Conservation (phyloP, 2,888 invertebrate genomes). For the Tanypteryx hageni region DNA sequence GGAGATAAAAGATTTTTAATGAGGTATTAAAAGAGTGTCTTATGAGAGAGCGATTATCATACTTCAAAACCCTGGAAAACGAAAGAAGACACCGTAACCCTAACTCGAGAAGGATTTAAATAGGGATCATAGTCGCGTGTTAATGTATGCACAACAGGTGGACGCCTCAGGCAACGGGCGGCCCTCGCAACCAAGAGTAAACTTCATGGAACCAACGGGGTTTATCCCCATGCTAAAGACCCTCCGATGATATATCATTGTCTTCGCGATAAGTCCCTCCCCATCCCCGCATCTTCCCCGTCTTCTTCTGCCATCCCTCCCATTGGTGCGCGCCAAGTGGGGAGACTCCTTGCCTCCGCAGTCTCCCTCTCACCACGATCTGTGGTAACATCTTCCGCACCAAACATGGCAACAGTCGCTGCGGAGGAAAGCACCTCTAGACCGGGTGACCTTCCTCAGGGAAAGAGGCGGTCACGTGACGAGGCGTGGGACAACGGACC, state of each 20-base stretch:
- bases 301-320: not conserved
- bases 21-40: too few species aligned
- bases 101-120: too few species aligned
- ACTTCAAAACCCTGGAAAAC: too few species aligned
- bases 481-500: slow-evolving; percentile 31
- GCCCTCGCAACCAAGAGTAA: not conserved
- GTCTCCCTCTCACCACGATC: not conserved
- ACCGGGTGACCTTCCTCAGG: slow-evolving; percentile 61
- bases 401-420: slow-evolving; percentile 58
- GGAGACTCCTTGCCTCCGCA: not conserved
- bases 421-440: not conserved
- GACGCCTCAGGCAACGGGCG: not conserved
- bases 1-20: too few species aligned
- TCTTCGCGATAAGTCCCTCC: not conserved
- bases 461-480: slow-evolving; percentile 41
- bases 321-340: not conserved
- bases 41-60: too few species aligned
- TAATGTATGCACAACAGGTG: not conserved
- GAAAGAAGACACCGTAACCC: too few species aligned
- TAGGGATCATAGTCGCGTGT: not conserved
- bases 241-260: not conserved
- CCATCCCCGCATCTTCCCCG: not conserved
- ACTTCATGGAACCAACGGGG: not conserved
- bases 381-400: slow-evolving; percentile 57
- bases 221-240: not conserved